These are phyloP conservation scores for Colletes collaris DNA, from an alignment of 2,888 invertebrate species.

Conservation along the genomic window DNA sequence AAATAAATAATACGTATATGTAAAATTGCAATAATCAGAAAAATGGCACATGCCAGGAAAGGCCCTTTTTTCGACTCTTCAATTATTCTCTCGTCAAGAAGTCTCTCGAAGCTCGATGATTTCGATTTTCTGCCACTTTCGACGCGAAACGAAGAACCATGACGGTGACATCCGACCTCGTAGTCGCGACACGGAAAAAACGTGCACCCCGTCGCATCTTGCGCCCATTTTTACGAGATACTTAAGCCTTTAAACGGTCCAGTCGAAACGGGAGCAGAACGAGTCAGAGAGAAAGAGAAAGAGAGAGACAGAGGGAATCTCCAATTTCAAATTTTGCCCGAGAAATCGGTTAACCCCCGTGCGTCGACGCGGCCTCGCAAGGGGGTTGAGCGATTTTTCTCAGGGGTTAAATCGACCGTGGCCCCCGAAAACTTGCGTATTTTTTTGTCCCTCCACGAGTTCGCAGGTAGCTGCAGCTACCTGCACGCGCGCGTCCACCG, in stretches of 20 bases:
- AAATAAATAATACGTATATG: no score
- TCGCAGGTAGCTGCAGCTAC: slow-evolving; percentile 67
- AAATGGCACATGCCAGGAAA: no score
- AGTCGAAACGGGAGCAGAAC: slow-evolving; percentile 39
- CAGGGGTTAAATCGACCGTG: slow-evolving; percentile 83
- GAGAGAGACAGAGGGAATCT: slow-evolving; percentile 60
- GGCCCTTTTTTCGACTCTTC: no score
- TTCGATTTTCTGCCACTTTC: slow-evolving; percentile 17
- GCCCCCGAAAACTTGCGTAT: slow-evolving; percentile 62
- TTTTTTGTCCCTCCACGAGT: slow-evolving; percentile 29
- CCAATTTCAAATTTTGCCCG: slow-evolving; percentile 78
- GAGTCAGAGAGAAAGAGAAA: no score
- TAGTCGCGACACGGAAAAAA: slow-evolving; percentile 19
- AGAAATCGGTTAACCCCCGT: slow-evolving; percentile 82
- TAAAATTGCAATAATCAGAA: no score
- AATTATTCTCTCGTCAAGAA: no score
- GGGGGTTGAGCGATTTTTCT: slow-evolving; percentile 76
- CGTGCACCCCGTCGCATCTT: slow-evolving; percentile 24
- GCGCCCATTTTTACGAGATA: slow-evolving; percentile 81
- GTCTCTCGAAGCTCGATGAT: no score
- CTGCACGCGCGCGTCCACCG: slow-evolving; percentile 63
- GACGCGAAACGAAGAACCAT: slow-evolving; percentile 46
- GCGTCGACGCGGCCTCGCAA: slow-evolving; percentile 52
- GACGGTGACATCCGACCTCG: slow-evolving; percentile 64
- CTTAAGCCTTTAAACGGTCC: slow-evolving; percentile 81